Base-by-base conservation (phyloP, 2,797 vertebrate species). In the Crenichthys baileyi region DNA sequence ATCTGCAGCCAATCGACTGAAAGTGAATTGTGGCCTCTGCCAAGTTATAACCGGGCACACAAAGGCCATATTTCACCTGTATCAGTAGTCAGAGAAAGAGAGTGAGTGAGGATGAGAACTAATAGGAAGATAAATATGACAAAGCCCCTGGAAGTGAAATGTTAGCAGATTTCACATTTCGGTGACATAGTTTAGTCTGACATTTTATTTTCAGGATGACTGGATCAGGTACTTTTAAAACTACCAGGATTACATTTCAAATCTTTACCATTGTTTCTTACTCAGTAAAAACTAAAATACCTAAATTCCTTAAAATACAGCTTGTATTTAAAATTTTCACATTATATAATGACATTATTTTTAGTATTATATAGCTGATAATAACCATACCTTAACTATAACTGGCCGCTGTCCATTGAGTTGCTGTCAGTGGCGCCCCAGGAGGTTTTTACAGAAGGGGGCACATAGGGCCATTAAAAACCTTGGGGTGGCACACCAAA, bases 11-110 rank as follows among this genome's bases (percentile, higher is more conserved):
- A 91, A 91, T 95, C 88, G 76, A 78, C 82, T 83, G 75, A 90
- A 89, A 93, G 91, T 93, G 90, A 93, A 92, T 88, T 89, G 89
- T 88, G 84, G 88, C 88, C 87, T 78, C 83, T 92, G 88, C 89
- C 91, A 91, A 91, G 88, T 91, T 83, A 84, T 74, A 81, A 79
- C 53, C 60, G 74, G 88, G 80, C 81, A 82, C 79, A 26, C 61
- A 2, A 79, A 63, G 75, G 78, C 84, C 39, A 70, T 89, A 73
- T 87, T 87, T 89, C 74, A 83, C 87, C 74, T 63, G 31, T 22
- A 67, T 56, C 67, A 11, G 60, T 7, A 41, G 76, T 46, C 50
- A 77, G 60, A 80, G 75, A 76, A 80, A 50, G 26, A 75, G 61
- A 73, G 4, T 7, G 24, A 81, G 78, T 16, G 16, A 71, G 63